These are phyloP conservation scores for Hippocampus barbouri DNA, from an alignment of 2,113 vertebrate species.

Conservation along the genomic window DNA sequence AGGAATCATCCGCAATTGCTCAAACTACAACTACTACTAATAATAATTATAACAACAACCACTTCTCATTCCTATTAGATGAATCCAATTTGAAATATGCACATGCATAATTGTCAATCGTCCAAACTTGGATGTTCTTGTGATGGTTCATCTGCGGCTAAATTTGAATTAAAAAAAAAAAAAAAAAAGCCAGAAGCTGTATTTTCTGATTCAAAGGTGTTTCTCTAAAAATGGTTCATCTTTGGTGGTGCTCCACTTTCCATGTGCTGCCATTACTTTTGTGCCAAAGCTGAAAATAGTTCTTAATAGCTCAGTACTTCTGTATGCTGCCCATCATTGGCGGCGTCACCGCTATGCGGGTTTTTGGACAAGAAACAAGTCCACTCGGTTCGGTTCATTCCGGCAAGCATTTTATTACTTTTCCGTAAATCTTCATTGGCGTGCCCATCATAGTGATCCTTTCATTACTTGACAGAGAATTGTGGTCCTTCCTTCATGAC, in stretches of 20 bases:
- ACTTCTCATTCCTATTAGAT: conserved; percentile 13
- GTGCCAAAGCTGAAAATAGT: conserved; percentile 62
- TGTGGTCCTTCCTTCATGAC: not conserved
- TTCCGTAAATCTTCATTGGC: not conserved
- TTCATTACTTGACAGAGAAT: not conserved
- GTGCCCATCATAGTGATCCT: not conserved
- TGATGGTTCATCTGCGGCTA: conserved; percentile 34
- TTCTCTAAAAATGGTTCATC: conserved; percentile 37
- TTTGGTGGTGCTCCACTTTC: conserved; percentile 47
- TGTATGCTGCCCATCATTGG: conserved; percentile 5
- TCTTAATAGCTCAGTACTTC: conserved; percentile 32
- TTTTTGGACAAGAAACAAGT: not conserved
- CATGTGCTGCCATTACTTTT: conserved; percentile 46
- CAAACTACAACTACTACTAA: not conserved
- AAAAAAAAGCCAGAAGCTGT: conserved; percentile 37
- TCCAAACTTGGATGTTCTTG: conserved; percentile 31
- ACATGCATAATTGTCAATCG: conserved; percentile 27
- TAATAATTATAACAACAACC: conserved; percentile 1
- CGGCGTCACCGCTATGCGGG: not conserved
- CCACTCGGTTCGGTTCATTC: not conserved
- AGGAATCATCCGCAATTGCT: conserved; percentile 11
- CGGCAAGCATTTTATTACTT: not conserved
- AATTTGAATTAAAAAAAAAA: conserved; percentile 34
- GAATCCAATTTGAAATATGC: conserved; percentile 19
- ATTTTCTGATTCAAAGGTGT: conserved; percentile 40